Base-by-base conservation (phyloP, 2,888 invertebrate genomes). In the Ophion ventricosus region DNA sequence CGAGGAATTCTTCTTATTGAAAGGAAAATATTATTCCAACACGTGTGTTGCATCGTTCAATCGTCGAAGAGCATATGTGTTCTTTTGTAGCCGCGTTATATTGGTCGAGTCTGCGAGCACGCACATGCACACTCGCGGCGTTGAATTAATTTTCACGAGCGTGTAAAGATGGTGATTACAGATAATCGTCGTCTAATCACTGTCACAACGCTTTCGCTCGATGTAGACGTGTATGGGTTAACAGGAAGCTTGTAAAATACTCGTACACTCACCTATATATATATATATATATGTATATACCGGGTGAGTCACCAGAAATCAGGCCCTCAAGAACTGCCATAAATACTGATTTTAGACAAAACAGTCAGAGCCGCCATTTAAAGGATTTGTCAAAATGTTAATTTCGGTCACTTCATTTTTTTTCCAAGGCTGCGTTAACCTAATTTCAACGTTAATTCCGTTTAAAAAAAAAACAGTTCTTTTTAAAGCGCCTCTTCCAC, bases 121-220 rank as follows among this genome's bases (percentile, higher is more conserved):
- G 63, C 64, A 61, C 35, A 77, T 35, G 23, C 23, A 66, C 20
- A 69, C 69, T 49, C 67, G 59, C 11, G 43, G 66, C 49, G 74
- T 57, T 26, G 84, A 80, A 84, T 84, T 80, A 81, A 84, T 84
- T 84, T 84, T 84, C 84, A 77, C 81, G 80, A 77, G 80, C 77
- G 64, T 84, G 77, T 84, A 80, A 84, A 81, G 80, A 84, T 74
- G 77, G 77, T 80, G 74, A 84, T 84, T 84, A 74, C 25, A 72
- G 75, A 80, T 83, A 80, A 83, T 63, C 69, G 69, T 81, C 83
- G 80, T 80, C 80, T 77, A 84, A 84, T 84, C 73, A 77, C 73
- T 63, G 77, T 84, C 84, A 74, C 67, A 26, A 77, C 67, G 23
- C 59, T 63, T 69, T 35, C 35, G 59, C 67, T 25, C 61, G 80